A percentile compares a stretch with the other conserved stretches of the same genome.
Evolutionary conservation across 2,113 vertebrate genomes (phyloP).

Genomic region (Platichthys flesus): DNA sequence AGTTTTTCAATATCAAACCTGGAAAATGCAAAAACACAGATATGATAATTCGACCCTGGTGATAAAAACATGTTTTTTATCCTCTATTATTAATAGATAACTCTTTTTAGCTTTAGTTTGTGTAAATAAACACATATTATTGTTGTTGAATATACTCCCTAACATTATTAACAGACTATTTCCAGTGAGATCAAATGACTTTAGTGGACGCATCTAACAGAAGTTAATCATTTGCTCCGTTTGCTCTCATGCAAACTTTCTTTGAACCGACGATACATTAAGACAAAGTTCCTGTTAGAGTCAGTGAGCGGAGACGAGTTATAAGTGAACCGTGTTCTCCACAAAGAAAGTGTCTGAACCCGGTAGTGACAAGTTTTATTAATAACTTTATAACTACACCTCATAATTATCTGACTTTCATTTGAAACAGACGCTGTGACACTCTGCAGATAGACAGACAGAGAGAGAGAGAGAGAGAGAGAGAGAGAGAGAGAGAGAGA

Average conservation of each 20-base stretch:
- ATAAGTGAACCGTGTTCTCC: too few relatives aligned
- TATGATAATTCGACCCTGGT: neutral
- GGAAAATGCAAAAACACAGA: neutral
- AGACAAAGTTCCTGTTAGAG: neutral
- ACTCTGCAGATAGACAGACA: neutral
- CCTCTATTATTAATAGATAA: too few relatives aligned
- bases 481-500: too few relatives aligned
- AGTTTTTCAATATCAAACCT: neutral
- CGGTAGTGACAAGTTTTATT: constrained; percentile 53
- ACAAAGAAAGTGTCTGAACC: constrained; percentile 19
- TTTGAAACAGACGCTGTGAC: neutral
- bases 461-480: too few relatives aligned
- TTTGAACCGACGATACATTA: constrained; percentile 48
- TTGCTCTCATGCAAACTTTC: constrained; percentile 33
- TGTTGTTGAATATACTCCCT: too few relatives aligned
- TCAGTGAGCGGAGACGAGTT: too few relatives aligned
- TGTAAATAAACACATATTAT: too few relatives aligned
- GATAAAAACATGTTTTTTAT: neutral
- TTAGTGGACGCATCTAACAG: neutral
- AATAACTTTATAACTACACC: constrained; percentile 28
- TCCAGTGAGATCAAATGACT: neutral
- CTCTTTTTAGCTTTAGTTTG: too few relatives aligned
- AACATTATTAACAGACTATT: neutral
- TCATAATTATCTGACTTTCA: constrained; percentile 4
- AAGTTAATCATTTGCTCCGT: constrained; percentile 27